Conservation (phyloP, 2,888 invertebrate genomes). For the Peribatodes rhomboidaria region DNA sequence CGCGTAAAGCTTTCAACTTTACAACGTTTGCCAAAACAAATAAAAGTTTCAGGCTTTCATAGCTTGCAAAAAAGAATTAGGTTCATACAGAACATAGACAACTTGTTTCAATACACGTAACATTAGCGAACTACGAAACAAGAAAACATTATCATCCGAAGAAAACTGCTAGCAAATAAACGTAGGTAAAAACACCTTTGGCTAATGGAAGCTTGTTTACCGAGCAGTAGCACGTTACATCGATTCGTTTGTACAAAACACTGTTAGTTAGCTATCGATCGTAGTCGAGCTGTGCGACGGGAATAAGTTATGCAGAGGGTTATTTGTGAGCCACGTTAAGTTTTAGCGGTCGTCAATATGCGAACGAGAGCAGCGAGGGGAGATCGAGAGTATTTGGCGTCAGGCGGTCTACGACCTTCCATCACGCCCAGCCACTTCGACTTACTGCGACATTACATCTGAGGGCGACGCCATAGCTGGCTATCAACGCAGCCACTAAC, state of each 20-base stretch:
- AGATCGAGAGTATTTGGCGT: slow-evolving; percentile 58
- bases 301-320: slow-evolving; percentile 54
- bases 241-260: slow-evolving; percentile 36
- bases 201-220: slow-evolving; percentile 42
- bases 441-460: slow-evolving; percentile 48
- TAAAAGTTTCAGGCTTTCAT: neutral
- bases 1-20: slow-evolving; percentile 12
- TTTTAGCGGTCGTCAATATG: slow-evolving; percentile 67
- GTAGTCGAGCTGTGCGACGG: slow-evolving; percentile 41
- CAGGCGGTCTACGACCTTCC: slow-evolving; percentile 70
- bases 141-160: slow-evolving; percentile 18
- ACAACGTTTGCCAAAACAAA: slow-evolving; percentile 21
- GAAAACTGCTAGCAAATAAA: slow-evolving; percentile 30
- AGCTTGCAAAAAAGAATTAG: slow-evolving; percentile 8
- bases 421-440: slow-evolving; percentile 52
- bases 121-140: slow-evolving; percentile 12
- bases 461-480: slow-evolving; percentile 19
- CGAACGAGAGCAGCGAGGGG: slow-evolving; percentile 52
- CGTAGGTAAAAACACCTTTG: slow-evolving; percentile 33
- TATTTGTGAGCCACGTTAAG: slow-evolving; percentile 55
- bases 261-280: slow-evolving; percentile 39
- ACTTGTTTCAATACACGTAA: slow-evolving; percentile 5
- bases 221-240: slow-evolving; percentile 36
- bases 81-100: neutral
- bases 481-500: slow-evolving; percentile 33